Evolutionary conservation across 2,113 vertebrate genomes (phyloP).

Genomic region (Stegostoma tigrinum): DNA sequence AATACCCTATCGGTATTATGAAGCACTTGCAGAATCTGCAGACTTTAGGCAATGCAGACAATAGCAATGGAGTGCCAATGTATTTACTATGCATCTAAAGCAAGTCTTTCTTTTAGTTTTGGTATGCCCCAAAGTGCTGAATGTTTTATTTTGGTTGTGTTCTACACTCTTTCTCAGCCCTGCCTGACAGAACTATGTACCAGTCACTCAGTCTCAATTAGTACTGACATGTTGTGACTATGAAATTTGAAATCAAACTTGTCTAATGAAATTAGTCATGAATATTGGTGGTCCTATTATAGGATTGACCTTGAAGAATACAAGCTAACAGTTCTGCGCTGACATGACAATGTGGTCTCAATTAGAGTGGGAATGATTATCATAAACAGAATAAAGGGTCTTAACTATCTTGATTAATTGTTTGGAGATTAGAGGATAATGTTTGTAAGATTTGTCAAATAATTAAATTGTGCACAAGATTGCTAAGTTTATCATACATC

Average conservation of each 20-base stretch:
- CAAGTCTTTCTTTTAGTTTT: slow-evolving; percentile 44
- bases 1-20: slow-evolving; percentile 54
- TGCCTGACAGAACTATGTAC: neutral
- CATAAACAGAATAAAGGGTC: slow-evolving; percentile 12
- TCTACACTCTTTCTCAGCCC: neutral
- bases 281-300: slow-evolving; percentile 15
- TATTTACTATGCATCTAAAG: slow-evolving; percentile 45
- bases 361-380: slow-evolving; percentile 26
- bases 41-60: slow-evolving; percentile 51
- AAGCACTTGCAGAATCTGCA: slow-evolving; percentile 51
- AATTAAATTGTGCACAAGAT: slow-evolving; percentile 29
- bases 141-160: slow-evolving; percentile 25
- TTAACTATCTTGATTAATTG: neutral
- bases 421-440: slow-evolving; percentile 21
- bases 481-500: neutral
- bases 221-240: slow-evolving; percentile 3
- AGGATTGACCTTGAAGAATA: neutral
- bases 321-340: slow-evolving; percentile 27
- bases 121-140: slow-evolving; percentile 37
- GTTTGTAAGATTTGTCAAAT: slow-evolving; percentile 13
- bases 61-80: slow-evolving; percentile 46
- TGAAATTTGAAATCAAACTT: slow-evolving; percentile 30
- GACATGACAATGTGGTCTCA: slow-evolving; percentile 25
- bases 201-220: slow-evolving; percentile 23
- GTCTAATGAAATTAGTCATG: slow-evolving; percentile 26